Evolutionary conservation across 2,888 invertebrate species (phyloP), one percentile per base, ranked within the genome.

Genomic region (Drosophila mulleri): DNA sequence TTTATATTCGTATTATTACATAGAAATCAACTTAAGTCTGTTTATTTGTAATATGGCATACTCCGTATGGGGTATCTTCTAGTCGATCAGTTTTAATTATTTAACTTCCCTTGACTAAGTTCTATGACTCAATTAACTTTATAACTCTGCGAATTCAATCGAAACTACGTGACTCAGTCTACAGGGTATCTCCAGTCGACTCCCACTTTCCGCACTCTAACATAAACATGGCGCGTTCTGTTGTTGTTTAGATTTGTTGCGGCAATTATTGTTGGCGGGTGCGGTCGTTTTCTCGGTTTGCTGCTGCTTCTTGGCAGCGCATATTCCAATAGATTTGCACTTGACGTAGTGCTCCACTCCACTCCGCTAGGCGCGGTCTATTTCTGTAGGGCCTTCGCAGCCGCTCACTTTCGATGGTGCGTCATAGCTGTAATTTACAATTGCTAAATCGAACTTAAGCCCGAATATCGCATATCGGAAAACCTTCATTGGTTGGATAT

Each of bases 231-330:
- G 2, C 45, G 58, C 67, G 48, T 42, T 50, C 56, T 20, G 44
- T 63, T 82, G 83, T 85, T 89, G 86, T 85, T 88, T 87, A 59
- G 80, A 71, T 78, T 84, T 64, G 75, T 65, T 65, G 70, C 61
- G 67, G 73, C 76, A 79, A 79, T 85, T 79, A 68, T 78, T 76
- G 72, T 67, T 60, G 45, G 63, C 68, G 82, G 82, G 60, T 83
- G 83, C 67, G 83, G 75, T 67, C 42, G 64, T 69, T 66, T 63
- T 63, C 58, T 47, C 44, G 41, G 39, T 47, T 45, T 26, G 41
- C 35, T 58, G 41, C 68, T 58, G 63, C 32, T 57, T 65, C 74
- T 74, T 68, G 45, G 70, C 86, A 72, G 63, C 66, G 79, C 72
- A 61, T 76, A 69, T 61, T 90, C 70, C 73, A 86, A 83, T 68